Base-by-base conservation (phyloP, 2,113 vertebrate genomes). In the Stercorarius parasiticus region DNA sequence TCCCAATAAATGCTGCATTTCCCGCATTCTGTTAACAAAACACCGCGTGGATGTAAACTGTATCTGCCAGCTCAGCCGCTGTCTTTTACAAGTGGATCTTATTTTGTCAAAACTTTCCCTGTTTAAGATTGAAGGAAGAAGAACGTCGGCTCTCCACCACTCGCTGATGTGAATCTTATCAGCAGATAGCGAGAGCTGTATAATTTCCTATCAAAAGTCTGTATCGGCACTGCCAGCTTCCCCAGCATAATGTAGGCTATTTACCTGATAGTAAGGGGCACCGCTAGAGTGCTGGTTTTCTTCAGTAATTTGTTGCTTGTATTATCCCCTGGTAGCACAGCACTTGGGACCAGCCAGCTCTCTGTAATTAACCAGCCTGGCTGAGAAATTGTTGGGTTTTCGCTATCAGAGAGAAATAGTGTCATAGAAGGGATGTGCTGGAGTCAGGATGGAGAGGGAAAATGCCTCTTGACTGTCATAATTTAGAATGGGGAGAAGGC, bases 191-290 rank as follows among this genome's bases (percentile, higher is more conserved):
- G 6, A 87, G 52, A 69, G 65, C 70, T 56, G 26, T 79, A n/a
- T 93, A 40, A 73, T 93, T 91, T 91, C 71, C 71, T 71, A 82
- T 82, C 61, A 73, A 27, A 79, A 91, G 90, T 53, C 71, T 64
- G 15, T 52, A 17, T 83, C 20, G 1, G 16, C 56, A 15, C 47
- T 88, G 36, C 80, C 66, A 88, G 64, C 71, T 73, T 89, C 71
- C n/a, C 49, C 59, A 85, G 7, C n/a, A 42, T 72, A 95, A 59
- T 85, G 27, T 3, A 73, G 56, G 58, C 40, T 87, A 23, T 82
- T 82, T 93, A 34, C 66, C 49, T 88, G n/a, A 45, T 59, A n/a
- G 40, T 22, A 50, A 59, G 58, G 56, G 29, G 34, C 61, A 55
- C 49, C 7, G 15, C n/a, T 13, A 21, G 69, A 38, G 30, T 53